Evolutionary conservation across 2,797 vertebrate species (phyloP).

Genomic region (Pitangus sulphuratus): DNA sequence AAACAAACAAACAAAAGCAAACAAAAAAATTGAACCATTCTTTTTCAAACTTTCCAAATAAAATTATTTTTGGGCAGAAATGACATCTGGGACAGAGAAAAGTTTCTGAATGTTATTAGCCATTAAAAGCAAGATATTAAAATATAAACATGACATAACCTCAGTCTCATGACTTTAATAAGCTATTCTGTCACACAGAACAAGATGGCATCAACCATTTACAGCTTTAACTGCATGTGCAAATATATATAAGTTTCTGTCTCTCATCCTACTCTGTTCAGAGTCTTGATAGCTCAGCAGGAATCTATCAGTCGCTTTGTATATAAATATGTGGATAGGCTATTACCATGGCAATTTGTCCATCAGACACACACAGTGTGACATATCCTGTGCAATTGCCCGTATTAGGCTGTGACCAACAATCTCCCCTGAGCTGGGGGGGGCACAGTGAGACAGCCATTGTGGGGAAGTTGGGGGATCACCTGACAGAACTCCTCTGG

Average conservation of each 20-base stretch:
- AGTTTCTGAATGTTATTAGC: not conserved
- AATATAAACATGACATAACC: not conserved
- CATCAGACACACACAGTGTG: not conserved
- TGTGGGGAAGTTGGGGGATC: not conserved
- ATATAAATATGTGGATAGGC: not conserved
- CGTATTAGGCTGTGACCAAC: not conserved
- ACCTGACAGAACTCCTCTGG: not conserved
- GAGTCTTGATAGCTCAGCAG: not conserved
- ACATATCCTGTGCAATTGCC: not conserved
- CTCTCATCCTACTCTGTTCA: not conserved
- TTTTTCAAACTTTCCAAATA: conserved; percentile 9
- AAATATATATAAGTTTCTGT: not conserved
- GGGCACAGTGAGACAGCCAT: too few species aligned
- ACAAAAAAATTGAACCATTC: not conserved
- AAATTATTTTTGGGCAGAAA: not conserved
- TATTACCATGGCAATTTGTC: not conserved
- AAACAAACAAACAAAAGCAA: not conserved
- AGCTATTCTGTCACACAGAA: not conserved
- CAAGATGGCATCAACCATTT: not conserved
- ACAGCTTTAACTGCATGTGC: not conserved
- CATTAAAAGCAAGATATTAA: not conserved
- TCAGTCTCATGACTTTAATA: not conserved
- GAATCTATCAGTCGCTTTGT: not conserved
- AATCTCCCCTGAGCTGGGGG: not conserved
- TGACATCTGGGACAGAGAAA: not conserved